Evolutionary conservation across 2,113 vertebrate species (phyloP).

Genomic region (Crypturellus undulatus): DNA sequence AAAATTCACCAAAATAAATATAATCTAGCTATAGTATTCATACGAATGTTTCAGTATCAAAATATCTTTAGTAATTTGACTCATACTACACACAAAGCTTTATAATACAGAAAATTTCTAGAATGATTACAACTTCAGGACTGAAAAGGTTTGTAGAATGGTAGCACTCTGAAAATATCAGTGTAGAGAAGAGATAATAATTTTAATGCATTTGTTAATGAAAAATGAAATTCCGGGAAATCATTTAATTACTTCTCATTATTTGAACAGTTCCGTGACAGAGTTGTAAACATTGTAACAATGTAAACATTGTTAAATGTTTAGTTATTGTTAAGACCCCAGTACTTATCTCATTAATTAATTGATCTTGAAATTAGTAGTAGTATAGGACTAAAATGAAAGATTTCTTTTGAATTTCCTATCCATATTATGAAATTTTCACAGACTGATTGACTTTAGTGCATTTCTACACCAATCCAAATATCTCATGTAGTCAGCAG

Average conservation of each 20-base stretch:
- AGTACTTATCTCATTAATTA: not conserved
- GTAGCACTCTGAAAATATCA: not conserved
- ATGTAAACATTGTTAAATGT: not conserved
- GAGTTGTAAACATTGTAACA: not conserved
- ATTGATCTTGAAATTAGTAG: not conserved
- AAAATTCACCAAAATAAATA: not conserved
- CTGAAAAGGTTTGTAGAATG: not conserved
- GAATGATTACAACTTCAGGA: not conserved
- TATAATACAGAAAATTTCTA: not conserved
- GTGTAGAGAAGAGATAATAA: not conserved
- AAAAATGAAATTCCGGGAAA: not conserved
- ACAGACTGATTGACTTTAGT: not conserved
- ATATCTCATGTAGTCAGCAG: rapidly evolving
- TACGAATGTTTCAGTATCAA: not conserved
- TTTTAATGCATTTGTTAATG: not conserved
- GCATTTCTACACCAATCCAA: not conserved
- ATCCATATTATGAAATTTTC: rapidly evolving
- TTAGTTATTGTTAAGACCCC: not conserved
- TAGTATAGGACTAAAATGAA: not conserved
- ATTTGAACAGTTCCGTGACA: not conserved
- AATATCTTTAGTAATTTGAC: not conserved
- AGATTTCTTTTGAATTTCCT: not conserved
- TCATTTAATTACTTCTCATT: not conserved
- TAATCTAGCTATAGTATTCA: not conserved
- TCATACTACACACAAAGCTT: not conserved